Evolutionary conservation across 2,113 vertebrate species (phyloP).

Genomic region (Mobula birostris): DNA sequence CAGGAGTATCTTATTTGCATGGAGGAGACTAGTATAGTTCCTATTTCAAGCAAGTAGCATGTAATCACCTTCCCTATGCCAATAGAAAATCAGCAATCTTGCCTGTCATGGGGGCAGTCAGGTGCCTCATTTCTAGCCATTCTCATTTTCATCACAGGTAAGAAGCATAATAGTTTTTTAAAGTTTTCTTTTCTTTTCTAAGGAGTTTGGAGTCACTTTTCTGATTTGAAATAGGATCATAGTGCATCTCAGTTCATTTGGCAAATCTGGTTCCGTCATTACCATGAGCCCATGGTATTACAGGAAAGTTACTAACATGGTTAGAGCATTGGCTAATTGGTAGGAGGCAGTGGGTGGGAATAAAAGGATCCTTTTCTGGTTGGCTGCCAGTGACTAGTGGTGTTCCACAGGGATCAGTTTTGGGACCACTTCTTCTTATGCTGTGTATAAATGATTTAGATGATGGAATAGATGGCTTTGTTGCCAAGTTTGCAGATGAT

Average conservation of each 20-base stretch:
- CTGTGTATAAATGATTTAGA: no score
- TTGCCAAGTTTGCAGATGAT: no score
- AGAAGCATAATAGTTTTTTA: background rate
- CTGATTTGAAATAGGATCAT: background rate
- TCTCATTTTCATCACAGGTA: background rate
- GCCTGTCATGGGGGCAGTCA: background rate
- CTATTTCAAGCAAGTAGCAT: background rate
- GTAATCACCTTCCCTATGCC: background rate
- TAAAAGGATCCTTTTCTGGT: no score
- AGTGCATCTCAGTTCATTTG: background rate
- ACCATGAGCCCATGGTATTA: background rate
- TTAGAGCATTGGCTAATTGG: no score
- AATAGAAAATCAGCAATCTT: background rate
- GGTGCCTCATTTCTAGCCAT: background rate
- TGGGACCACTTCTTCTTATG: no score
- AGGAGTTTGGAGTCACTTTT: background rate
- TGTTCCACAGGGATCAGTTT: no score
- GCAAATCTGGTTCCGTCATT: background rate
- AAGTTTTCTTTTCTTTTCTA: background rate
- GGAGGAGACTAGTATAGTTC: background rate
- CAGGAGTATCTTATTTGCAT: background rate
- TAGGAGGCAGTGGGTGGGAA: no score
- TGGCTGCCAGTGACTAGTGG: no score
- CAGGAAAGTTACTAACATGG: no score
- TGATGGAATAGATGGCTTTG: no score